Conservation (phyloP, 2,888 invertebrate genomes). For the Xestobium rufovillosum region DNA sequence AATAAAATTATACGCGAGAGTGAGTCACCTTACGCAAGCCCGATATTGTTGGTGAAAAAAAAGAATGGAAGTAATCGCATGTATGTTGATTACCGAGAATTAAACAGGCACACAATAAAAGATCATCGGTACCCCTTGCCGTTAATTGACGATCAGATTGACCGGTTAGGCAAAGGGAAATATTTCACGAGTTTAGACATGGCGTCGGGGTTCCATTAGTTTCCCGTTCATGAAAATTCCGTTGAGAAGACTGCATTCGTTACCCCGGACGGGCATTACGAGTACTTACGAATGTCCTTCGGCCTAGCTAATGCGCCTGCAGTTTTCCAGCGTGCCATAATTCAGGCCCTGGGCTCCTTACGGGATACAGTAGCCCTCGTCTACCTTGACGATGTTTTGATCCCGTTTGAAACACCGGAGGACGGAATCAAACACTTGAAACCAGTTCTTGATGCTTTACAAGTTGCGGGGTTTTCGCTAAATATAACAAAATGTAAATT, state of each 20-base stretch:
- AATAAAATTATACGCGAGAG: slow-evolving; percentile 6
- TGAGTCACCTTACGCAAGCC: slow-evolving; percentile 3
- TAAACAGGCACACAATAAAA: slow-evolving; percentile 27
- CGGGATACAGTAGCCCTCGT: slow-evolving; percentile 7
- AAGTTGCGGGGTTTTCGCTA: slow-evolving; percentile 18
- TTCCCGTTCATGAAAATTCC: slow-evolving; percentile 26
- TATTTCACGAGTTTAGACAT: slow-evolving; percentile 29
- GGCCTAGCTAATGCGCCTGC: slow-evolving; percentile 20
- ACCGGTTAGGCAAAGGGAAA: slow-evolving; percentile 21
- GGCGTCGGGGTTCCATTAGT: slow-evolving; percentile 30
- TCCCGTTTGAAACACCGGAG: slow-evolving; percentile 12
- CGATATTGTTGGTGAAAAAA: slow-evolving; percentile 4
- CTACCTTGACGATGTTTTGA: slow-evolving; percentile 22
- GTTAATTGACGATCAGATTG: slow-evolving; percentile 27
- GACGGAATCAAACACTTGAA: slow-evolving; percentile 18
- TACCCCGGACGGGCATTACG: too few species aligned
- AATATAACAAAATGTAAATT: slow-evolving; percentile 19
- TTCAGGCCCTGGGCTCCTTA: slow-evolving; percentile 8
- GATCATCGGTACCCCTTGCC: slow-evolving; percentile 30
- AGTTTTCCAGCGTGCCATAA: slow-evolving; percentile 28
- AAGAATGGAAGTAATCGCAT: slow-evolving; percentile 4
- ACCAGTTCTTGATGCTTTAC: slow-evolving; percentile 15
- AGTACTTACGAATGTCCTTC: background rate
- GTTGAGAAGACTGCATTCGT: slow-evolving; percentile 24
- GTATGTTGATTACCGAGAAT: slow-evolving; percentile 23